Conservation (phyloP, 1,140 invertebrate species). For the Cyrtorhinus lividipennis region DNA sequence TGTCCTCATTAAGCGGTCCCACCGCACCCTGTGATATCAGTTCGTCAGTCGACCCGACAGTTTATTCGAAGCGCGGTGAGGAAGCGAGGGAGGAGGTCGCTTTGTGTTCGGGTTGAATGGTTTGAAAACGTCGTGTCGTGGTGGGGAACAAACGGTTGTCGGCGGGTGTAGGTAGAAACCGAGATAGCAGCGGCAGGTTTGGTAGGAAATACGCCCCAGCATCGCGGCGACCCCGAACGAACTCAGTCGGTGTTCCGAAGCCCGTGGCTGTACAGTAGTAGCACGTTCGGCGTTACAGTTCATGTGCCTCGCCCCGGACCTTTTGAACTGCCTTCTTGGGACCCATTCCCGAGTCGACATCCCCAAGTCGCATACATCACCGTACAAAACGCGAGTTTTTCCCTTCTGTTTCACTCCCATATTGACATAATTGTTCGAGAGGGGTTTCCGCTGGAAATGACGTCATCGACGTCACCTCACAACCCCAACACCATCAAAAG, state of each 20-base stretch:
- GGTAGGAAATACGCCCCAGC: not conserved
- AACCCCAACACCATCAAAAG: conserved; percentile 28
- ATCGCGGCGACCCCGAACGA: not conserved
- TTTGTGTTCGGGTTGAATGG: not conserved
- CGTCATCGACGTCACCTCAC: conserved; percentile 18
- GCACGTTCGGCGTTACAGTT: too few species aligned
- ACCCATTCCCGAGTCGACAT: too few species aligned
- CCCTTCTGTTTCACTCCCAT: too few species aligned
- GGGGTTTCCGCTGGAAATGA: not conserved
- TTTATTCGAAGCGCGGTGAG: not conserved
- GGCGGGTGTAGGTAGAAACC: not conserved
- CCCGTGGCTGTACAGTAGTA: too few species aligned
- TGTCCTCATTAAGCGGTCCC: too few species aligned
- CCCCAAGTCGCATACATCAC: too few species aligned
- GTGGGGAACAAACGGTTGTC: not conserved
- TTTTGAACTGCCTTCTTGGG: too few species aligned
- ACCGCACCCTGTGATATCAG: not conserved
- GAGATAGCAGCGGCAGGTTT: not conserved
- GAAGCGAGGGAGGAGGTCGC: not conserved
- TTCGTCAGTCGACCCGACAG: not conserved
- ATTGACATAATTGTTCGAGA: too few species aligned
- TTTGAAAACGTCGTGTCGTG: not conserved
- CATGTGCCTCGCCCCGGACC: too few species aligned
- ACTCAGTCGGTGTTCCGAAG: too few species aligned
- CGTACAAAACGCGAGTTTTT: too few species aligned